phyloP scores from a whole-genome alignment of 2,888 invertebrate genomes.

The Xylocampa areola region DNA sequence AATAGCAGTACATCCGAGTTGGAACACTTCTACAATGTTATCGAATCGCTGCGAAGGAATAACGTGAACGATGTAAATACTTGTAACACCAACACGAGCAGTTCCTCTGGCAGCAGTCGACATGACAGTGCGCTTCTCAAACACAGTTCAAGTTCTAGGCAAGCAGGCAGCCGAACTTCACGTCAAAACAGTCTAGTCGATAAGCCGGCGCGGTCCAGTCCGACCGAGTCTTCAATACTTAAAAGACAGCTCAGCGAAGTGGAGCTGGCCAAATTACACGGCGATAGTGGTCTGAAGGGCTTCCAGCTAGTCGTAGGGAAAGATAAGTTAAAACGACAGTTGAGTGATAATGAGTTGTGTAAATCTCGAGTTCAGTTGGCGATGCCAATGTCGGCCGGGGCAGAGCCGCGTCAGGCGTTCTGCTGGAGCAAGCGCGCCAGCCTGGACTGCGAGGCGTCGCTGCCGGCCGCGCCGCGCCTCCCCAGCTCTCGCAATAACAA shows the following conservation, averaged over 20 bases:
- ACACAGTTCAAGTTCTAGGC: constrained; percentile 58
- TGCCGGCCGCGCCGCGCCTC: constrained; percentile 54
- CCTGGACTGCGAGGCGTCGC: constrained; percentile 74
- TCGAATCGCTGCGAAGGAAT: constrained; percentile 77
- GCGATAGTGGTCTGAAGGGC: constrained; percentile 69
- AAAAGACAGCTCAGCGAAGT: constrained; percentile 80
- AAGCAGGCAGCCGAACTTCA: constrained; percentile 61
- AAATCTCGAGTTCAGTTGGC: constrained; percentile 77
- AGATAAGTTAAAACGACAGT: constrained; percentile 80
- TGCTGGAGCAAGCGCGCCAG: constrained; percentile 79
- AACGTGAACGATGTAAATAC: constrained; percentile 61
- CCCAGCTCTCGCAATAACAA: constrained; percentile 58
- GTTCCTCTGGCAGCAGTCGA: constrained; percentile 78
- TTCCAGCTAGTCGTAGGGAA: constrained; percentile 83
- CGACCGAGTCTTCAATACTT: constrained; percentile 67
- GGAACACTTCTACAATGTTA: constrained; percentile 82
- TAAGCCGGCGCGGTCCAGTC: constrained; percentile 68
- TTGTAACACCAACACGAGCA: constrained; percentile 74
- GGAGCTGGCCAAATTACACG: constrained; percentile 67
- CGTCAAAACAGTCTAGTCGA: constrained; percentile 82
- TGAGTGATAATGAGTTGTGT: constrained; percentile 83
- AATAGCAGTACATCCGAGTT: constrained; percentile 75
- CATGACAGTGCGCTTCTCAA: constrained; percentile 61
- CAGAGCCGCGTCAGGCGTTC: constrained; percentile 80
- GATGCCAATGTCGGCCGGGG: constrained; percentile 87